phyloP scores from a whole-genome alignment of 2,888 invertebrate genomes.

The Eucriotettix oculatus region DNA sequence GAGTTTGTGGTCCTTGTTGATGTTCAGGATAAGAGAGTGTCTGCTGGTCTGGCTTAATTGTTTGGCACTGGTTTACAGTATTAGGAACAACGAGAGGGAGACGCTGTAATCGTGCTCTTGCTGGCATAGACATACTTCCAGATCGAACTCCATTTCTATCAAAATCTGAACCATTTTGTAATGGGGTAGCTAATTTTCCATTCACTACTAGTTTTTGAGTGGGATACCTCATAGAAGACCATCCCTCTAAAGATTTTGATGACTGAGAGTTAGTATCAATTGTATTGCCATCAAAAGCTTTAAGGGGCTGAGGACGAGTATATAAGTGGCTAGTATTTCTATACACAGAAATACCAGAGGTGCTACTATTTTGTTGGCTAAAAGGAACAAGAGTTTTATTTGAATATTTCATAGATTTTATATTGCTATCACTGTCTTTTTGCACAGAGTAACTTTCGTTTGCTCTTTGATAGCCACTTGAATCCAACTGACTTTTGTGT shows the following conservation, averaged over 20 bases:
- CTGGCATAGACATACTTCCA: not conserved
- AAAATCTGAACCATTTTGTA: conserved; percentile 7
- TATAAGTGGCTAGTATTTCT: not conserved
- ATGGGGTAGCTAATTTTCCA: conserved; percentile 24
- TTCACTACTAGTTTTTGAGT: conserved; percentile 31
- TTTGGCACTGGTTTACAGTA: not conserved
- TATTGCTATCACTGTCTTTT: not conserved
- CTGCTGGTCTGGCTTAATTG: no score
- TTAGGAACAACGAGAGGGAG: not conserved
- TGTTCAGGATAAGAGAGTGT: no score
- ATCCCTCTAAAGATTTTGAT: not conserved
- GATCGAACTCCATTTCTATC: not conserved
- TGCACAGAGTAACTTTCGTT: not conserved
- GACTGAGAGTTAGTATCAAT: not conserved
- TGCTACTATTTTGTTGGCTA: not conserved
- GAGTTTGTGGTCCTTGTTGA: no score
- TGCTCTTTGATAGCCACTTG: not conserved
- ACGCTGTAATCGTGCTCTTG: conserved; percentile 4
- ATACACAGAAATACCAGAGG: not conserved
- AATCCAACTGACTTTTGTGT: no score
- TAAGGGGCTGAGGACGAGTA: not conserved
- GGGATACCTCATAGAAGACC: conserved; percentile 24
- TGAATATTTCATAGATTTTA: not conserved
- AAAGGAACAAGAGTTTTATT: not conserved
- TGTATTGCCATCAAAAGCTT: not conserved